A percentile compares a stretch with the other conserved stretches of the same genome.
phyloP scores from a whole-genome alignment of 2,888 invertebrate genomes.

The Syritta pipiens region DNA sequence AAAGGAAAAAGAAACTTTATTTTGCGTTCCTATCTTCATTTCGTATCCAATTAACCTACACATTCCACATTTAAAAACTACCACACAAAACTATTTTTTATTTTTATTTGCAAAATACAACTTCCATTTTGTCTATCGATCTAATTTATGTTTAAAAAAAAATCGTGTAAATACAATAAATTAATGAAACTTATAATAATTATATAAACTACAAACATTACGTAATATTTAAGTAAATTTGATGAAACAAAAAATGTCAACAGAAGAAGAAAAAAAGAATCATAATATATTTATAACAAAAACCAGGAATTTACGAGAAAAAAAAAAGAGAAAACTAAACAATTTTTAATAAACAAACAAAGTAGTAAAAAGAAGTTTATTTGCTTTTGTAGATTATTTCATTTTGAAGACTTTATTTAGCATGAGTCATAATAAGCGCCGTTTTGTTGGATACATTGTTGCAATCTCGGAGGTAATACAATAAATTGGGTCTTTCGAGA shows the following conservation, averaged over 20 bases:
- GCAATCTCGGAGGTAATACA: too few species aligned
- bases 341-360: constrained; percentile 24
- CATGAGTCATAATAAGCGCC: too few species aligned
- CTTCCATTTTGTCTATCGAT: constrained; percentile 61
- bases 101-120: constrained; percentile 17
- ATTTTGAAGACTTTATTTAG: too few species aligned
- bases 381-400: too few species aligned
- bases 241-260: constrained; percentile 12
- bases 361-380: constrained; percentile 56
- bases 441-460: too few species aligned
- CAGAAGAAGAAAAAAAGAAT: constrained; percentile 4
- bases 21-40: constrained; percentile 10
- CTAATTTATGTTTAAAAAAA: constrained; percentile 9
- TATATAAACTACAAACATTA: constrained; percentile 26
- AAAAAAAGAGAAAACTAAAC: constrained; percentile 39
- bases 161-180: constrained; percentile 43
- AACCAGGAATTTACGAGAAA: constrained; percentile 38
- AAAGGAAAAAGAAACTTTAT: neutral
- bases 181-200: neutral
- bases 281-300: constrained; percentile 57
- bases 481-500: too few species aligned
- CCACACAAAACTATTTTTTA: neutral
- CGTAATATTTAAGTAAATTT: constrained; percentile 42
- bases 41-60: neutral
- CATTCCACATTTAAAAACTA: constrained; percentile 33